phyloP scores from a whole-genome alignment of 2,797 vertebrate species.

The Chelon labrosus region DNA sequence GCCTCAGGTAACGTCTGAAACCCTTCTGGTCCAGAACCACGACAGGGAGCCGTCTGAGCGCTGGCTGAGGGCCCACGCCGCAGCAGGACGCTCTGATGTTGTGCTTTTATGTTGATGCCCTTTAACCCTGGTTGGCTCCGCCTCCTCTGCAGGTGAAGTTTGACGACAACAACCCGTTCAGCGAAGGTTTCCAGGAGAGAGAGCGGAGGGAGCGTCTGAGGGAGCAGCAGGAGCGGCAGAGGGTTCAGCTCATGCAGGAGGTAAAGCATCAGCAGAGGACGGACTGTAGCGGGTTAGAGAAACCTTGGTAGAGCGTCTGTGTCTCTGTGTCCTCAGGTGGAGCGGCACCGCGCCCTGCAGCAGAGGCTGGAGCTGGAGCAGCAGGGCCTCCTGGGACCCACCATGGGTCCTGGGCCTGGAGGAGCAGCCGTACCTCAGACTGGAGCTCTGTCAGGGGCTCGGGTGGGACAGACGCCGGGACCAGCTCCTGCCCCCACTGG shows the following conservation, averaged over 20 bases:
- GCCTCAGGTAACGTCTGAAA: slow-evolving; percentile 64
- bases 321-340: slow-evolving; percentile 75
- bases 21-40: too few species aligned
- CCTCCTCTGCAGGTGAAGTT: slow-evolving; percentile 88
- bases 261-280: slow-evolving; percentile 68
- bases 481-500: slow-evolving; percentile 72
- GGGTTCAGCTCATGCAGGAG: slow-evolving; percentile 94
- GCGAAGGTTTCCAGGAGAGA: slow-evolving; percentile 96
- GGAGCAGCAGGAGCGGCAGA: slow-evolving; percentile 95
- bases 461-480: not conserved
- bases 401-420: slow-evolving; percentile 28
- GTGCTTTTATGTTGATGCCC: too few species aligned
- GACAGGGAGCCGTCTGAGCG: too few species aligned
- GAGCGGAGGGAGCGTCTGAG: slow-evolving; percentile 93
- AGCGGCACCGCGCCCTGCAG: slow-evolving; percentile 82
- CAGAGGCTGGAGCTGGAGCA: slow-evolving; percentile 83
- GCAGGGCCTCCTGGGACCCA: slow-evolving; percentile 75
- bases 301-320: too few species aligned
- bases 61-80: too few species aligned
- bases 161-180: slow-evolving; percentile 98
- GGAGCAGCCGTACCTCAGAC: slow-evolving; percentile 1
- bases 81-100: too few species aligned
- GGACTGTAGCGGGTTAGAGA: not conserved
- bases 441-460: slow-evolving; percentile 65
- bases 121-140: not conserved